Base-by-base conservation (phyloP, 2,113 vertebrate species). In the Lophochroa leadbeateri region DNA sequence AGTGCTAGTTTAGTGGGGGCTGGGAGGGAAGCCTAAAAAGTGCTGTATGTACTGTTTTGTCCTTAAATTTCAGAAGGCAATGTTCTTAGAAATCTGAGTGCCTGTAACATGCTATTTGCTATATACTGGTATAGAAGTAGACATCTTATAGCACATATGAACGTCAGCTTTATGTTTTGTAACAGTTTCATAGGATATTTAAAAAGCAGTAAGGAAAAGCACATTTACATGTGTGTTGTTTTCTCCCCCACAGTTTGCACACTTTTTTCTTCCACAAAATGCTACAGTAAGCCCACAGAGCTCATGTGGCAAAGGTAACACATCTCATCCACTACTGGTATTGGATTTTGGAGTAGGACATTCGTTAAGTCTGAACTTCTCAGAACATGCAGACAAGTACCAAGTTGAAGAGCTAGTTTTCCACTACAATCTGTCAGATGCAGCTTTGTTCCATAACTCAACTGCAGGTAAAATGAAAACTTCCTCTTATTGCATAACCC, bases 371-470 rank as follows among this genome's bases (percentile, higher is more conserved):
- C 92, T 99, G 87, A 93, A 67, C 89, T 99, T 99, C 92, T 96
- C 98, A 44, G 98, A 95, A 65, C 86, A 94, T 17, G 23, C 44
- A 6, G 94, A 90, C 21, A n/a, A 72, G 15, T 99, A 99, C 86
- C 46, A 81, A 6, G 98, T 99, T 4, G 90, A 94, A 35, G 97
- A 95, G 71, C 86, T 99, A 82, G 90, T 70, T 16, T 97, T 99
- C 91, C 88, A 46, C 47, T 99, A 99, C 96, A 99, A 99, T 86
- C 97, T 99, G 72, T 98, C 98, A 11, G 99, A 99, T 95, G 21
- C 91, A 16, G 23, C 80, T 17, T 6, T 86, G n/a, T 99, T 99
- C 95, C 98, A 97, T 21, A 96, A 97, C 7, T 96, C 99, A 49
- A 97, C 94, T 96, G 69, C 91, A 13, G 98, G 99, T 99, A 96